Evolutionary conservation across 2,113 vertebrate genomes (phyloP).

Genomic region (Atractosteus spatula): DNA sequence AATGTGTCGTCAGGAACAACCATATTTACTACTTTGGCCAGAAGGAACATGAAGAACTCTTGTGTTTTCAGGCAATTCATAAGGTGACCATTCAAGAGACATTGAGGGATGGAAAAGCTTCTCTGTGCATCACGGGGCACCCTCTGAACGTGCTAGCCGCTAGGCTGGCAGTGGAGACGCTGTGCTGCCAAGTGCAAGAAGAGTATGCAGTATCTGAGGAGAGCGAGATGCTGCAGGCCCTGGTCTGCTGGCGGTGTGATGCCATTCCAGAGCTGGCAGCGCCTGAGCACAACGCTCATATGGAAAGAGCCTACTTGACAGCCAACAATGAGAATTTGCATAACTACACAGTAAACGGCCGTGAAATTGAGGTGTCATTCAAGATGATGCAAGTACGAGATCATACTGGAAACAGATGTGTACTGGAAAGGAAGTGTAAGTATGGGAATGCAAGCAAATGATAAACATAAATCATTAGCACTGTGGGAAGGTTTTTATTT

Average conservation of each 20-base stretch:
- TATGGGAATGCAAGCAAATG: not conserved
- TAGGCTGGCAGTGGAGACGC: constrained; percentile 58
- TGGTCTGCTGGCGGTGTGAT: constrained; percentile 49
- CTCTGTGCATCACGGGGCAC: constrained; percentile 56
- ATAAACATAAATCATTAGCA: too few species aligned
- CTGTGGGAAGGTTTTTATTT: too few species aligned
- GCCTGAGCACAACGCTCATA: constrained; percentile 9
- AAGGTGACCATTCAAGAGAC: constrained; percentile 50
- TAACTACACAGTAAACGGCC: not conserved
- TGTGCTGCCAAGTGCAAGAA: constrained; percentile 65
- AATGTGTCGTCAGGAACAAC: constrained; percentile 47
- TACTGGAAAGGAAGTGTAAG: constrained; percentile 35
- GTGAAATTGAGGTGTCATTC: not conserved
- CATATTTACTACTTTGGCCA: constrained; percentile 64
- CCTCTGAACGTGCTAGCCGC: constrained; percentile 25
- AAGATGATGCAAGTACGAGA: accelerated
- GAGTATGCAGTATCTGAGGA: constrained; percentile 47
- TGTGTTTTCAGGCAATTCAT: not conserved
- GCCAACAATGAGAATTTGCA: not conserved
- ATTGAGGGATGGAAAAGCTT: constrained; percentile 39
- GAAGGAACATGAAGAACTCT: constrained; percentile 55
- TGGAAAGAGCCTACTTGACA: constrained; percentile 33
- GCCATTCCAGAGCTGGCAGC: not conserved
- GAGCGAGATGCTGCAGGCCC: constrained; percentile 25
- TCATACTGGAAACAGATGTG: not conserved